Percentiles rank a stretch among this genome's conserved stretches.
Evolutionary conservation across 2,888 invertebrate species (phyloP).

Genomic region (Notodonta dromedarius): DNA sequence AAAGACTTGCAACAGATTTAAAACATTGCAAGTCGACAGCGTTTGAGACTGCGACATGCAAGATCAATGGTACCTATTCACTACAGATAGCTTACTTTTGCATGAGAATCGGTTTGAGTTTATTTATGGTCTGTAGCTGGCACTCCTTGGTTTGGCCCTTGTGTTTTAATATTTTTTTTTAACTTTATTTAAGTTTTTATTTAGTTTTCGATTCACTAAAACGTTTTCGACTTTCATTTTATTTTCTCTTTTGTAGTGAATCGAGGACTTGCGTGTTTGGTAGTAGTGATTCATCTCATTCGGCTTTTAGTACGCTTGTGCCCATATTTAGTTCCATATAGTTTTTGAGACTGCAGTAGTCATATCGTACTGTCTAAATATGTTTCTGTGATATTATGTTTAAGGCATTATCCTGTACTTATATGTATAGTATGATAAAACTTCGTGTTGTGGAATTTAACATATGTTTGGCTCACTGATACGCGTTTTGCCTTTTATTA

Average conservation of each 20-base stretch:
- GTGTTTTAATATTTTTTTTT: slow-evolving; percentile 59
- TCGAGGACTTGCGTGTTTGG: slow-evolving; percentile 39
- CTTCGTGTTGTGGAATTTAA: slow-evolving; percentile 47
- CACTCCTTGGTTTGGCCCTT: slow-evolving; percentile 83
- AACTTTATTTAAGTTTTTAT: slow-evolving; percentile 47
- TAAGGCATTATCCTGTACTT: slow-evolving; percentile 47
- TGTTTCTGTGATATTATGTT: slow-evolving; percentile 79
- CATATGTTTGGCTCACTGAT: slow-evolving; percentile 47
- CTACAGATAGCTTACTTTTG: slow-evolving; percentile 73
- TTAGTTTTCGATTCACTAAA: slow-evolving; percentile 48
- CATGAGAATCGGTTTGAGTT: slow-evolving; percentile 70
- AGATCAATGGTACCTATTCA: slow-evolving; percentile 57
- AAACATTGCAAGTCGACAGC: slow-evolving; percentile 13
- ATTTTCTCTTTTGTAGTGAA: slow-evolving; percentile 38
- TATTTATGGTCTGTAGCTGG: slow-evolving; percentile 77
- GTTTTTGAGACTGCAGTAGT: slow-evolving; percentile 66
- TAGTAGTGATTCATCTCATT: slow-evolving; percentile 50
- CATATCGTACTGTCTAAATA: slow-evolving; percentile 52
- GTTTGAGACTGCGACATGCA: slow-evolving; percentile 44
- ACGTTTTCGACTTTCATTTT: slow-evolving; percentile 16
- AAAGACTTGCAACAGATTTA: background rate
- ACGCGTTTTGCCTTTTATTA: slow-evolving; percentile 27
- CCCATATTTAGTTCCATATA: slow-evolving; percentile 47
- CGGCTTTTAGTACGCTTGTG: slow-evolving; percentile 51
- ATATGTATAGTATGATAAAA: slow-evolving; percentile 43